Base-by-base conservation (phyloP, 2,797 vertebrate species). In the Sebastes trivittatus region DNA sequence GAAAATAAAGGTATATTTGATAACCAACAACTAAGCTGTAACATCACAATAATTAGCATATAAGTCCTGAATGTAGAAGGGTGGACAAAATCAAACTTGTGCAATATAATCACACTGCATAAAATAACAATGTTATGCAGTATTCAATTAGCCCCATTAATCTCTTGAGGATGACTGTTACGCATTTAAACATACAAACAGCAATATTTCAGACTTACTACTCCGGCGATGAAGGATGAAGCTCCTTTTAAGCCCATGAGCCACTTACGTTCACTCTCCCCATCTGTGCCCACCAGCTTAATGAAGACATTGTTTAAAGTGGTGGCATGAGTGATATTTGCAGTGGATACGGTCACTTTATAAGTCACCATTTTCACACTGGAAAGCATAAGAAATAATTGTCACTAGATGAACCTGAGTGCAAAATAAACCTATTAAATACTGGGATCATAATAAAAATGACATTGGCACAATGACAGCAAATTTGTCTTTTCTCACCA, bases 201-300 rank as follows among this genome's bases (percentile, higher is more conserved):
- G 54, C 5, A 16, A 42, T 42, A 42, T 42, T 42, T n/a, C 16
- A 64, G 11, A 93, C 92, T 90, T 84, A 93, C 93, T 0, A 61
- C 7, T 88, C 88, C 84, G 5, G 0, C 11, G 1, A 25, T 0
- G 6, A 88, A 84, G 11, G 62, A 1, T 2, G 23, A 1, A 27
- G 25, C 0, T 1, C 38, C 52, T 67, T 68, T 79, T 3, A 89
- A 0, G n/a, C 38, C 38, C 38, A 42, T 42, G 18, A 78, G 55
- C 25, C 60, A 60, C 1, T 36, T 78, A 10, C 11, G 49, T 20
- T 25, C 60, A 9, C 65, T 65, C 59, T 42, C 59, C n/a, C 65
- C 55, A 13, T 71, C 54, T 42, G 11, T 20, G 49, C 34, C 72
- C 34, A 63, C 59, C n/a, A 75, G 59, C 22, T 75, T 75, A 23